Conservation (phyloP, 2,888 invertebrate genomes). For the Panopea generosa region DNA sequence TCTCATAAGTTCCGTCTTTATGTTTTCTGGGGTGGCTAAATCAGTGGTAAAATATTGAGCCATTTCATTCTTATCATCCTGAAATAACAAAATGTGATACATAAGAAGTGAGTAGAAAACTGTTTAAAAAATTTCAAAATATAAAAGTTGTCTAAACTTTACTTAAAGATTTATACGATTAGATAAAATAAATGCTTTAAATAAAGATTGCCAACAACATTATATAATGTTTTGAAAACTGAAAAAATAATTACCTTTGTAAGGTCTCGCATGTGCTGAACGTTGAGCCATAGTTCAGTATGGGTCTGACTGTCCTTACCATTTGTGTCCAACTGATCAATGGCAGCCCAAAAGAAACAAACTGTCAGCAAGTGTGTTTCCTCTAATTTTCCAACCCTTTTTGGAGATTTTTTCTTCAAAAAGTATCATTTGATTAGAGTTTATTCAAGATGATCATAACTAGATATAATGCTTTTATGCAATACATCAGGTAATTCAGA, state of each 20-base stretch:
- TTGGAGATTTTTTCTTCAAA: slow-evolving; percentile 7
- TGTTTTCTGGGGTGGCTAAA: background rate
- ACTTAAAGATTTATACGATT: no score
- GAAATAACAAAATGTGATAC: slow-evolving; percentile 1
- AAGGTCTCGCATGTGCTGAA: slow-evolving; percentile 17
- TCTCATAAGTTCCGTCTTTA: slow-evolving; percentile 27
- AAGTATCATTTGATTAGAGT: background rate
- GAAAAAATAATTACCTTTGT: slow-evolving; percentile 16
- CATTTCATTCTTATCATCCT: slow-evolving; percentile 19
- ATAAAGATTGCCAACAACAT: no score
- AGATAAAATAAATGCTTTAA: no score
- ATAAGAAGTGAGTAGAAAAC: no score
- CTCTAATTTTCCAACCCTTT: slow-evolving; percentile 35
- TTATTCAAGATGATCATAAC: slow-evolving; percentile 11
- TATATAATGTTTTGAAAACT: no score
- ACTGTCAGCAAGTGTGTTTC: slow-evolving; percentile 24
- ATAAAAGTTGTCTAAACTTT: no score
- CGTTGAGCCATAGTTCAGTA: slow-evolving; percentile 16
- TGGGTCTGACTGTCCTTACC: slow-evolving; percentile 2
- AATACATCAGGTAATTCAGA: no score
- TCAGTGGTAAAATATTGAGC: slow-evolving; percentile 22
- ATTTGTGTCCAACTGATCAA: slow-evolving; percentile 23
- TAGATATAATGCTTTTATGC: background rate
- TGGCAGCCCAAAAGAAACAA: slow-evolving; percentile 41
- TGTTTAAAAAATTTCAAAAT: no score